Conservation (phyloP, 2,113 vertebrate genomes). For the Daboia siamensis region DNA sequence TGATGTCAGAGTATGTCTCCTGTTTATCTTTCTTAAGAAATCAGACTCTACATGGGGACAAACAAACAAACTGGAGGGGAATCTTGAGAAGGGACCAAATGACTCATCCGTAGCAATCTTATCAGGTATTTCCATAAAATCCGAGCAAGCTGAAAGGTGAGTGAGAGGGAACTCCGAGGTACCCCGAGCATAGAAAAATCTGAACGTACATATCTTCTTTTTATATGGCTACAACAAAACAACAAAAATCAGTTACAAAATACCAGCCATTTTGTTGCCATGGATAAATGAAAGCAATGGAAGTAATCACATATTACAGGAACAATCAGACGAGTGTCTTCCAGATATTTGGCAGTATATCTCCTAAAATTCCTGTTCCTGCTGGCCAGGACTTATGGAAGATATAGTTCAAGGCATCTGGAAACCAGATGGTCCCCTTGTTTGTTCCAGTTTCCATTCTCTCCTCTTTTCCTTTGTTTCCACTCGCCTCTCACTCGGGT, state of each 20-base stretch:
- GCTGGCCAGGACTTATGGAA: neutral
- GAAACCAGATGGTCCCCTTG: neutral
- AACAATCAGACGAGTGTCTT: neutral
- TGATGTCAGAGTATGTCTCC: neutral
- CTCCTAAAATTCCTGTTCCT: neutral
- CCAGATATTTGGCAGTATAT: neutral
- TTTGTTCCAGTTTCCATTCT: neutral
- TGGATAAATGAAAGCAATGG: neutral
- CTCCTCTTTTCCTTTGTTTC: neutral
- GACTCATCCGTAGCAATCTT: neutral
- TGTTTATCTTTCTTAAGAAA: neutral
- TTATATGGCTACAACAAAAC: neutral
- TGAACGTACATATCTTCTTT: neutral
- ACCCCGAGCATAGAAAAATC: neutral
- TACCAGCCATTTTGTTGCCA: neutral
- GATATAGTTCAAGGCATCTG: neutral
- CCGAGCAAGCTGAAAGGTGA: neutral
- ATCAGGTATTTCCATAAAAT: neutral
- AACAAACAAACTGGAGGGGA: neutral
- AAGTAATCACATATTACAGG: neutral
- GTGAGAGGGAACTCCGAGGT: neutral
- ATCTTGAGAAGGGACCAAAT: neutral
- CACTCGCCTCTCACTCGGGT: neutral
- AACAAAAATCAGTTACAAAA: neutral
- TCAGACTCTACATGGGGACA: neutral